phyloP scores from a whole-genome alignment of 1,140 invertebrate genomes.

The Plectrocnemia conspersa region DNA sequence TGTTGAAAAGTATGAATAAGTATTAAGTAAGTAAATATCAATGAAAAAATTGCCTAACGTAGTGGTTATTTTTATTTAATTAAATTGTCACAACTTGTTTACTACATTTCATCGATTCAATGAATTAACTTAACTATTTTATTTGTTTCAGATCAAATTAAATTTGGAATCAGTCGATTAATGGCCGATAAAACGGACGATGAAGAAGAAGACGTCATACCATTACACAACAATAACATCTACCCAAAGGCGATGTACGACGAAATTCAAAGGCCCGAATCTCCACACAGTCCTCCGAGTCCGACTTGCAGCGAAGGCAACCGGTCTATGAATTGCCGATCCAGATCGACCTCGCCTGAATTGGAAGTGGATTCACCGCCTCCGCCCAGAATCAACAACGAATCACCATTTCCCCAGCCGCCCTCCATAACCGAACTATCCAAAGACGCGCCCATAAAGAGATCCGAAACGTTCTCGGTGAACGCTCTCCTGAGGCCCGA shows the following conservation, averaged over 20 bases:
- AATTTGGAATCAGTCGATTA: slow-evolving; percentile 67
- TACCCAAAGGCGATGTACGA: slow-evolving; percentile 38
- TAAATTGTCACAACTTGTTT: too few relatives aligned
- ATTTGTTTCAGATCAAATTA: slow-evolving; percentile 61
- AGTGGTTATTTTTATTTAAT: too few relatives aligned
- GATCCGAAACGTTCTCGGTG: slow-evolving; percentile 74
- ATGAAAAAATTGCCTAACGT: too few relatives aligned
- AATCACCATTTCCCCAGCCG: slow-evolving; percentile 49
- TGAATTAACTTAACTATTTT: slow-evolving; percentile 26
- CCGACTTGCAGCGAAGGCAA: slow-evolving; percentile 46
- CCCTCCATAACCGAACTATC: slow-evolving; percentile 45
- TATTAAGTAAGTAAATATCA: slow-evolving; percentile 40
- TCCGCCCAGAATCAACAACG: slow-evolving; percentile 44
- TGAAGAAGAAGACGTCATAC: slow-evolving; percentile 45
- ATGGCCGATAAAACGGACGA: slow-evolving; percentile 59
- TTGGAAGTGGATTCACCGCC: slow-evolving; percentile 66
- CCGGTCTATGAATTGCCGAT: slow-evolving; percentile 49
- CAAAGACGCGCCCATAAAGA: slow-evolving; percentile 52
- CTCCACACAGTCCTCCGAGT: slow-evolving; percentile 36
- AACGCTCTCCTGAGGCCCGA: slow-evolving; percentile 72
- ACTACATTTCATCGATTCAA: too few relatives aligned
- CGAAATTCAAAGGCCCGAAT: slow-evolving; percentile 31
- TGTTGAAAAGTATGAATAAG: slow-evolving; percentile 33
- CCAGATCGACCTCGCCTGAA: slow-evolving; percentile 61
- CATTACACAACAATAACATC: slow-evolving; percentile 43